These are phyloP conservation scores for Machaerirhynchus nigripectus DNA, from an alignment of 2,113 vertebrate species.

Conservation along the genomic window DNA sequence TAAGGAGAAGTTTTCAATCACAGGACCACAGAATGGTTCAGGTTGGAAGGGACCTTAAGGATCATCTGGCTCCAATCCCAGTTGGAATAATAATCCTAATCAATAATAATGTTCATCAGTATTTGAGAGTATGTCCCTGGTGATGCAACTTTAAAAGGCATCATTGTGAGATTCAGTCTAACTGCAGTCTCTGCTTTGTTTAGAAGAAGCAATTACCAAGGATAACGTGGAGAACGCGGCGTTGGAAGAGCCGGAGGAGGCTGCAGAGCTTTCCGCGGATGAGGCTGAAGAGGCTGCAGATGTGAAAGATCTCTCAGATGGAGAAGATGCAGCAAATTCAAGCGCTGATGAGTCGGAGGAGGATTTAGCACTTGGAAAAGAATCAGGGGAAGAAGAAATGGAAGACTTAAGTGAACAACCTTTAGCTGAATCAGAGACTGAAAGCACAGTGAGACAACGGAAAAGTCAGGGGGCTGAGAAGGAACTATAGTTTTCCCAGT, in stretches of 20 bases:
- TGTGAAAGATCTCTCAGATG: conserved; percentile 61
- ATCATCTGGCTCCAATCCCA: not conserved
- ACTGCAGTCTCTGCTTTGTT: conserved; percentile 1
- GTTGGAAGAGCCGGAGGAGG: conserved; percentile 35
- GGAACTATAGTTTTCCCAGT: conserved; percentile 32
- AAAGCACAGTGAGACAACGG: conserved; percentile 76
- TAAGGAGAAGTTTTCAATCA: not conserved
- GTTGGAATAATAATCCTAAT: not conserved
- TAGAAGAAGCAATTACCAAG: conserved; percentile 57
- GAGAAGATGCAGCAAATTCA: conserved; percentile 46
- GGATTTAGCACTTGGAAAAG: conserved; percentile 64
- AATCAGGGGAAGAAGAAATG: conserved; percentile 22
- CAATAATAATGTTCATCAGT: fast-evolving
- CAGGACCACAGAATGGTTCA: not conserved
- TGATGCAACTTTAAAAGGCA: not conserved
- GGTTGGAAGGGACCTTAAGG: not conserved
- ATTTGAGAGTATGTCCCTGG: not conserved
- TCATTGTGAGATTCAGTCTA: not conserved
- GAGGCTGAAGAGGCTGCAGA: conserved; percentile 33
- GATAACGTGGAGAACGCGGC: conserved; percentile 54
- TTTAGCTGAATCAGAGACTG: conserved; percentile 20
- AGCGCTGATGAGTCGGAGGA: conserved; percentile 59
- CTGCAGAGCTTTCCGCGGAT: conserved; percentile 17
- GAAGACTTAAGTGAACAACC: conserved; percentile 8
- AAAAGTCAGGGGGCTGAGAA: conserved; percentile 60